Base-by-base conservation (phyloP, 64 coral and sea anemone species). In the Actinia equina region DNA sequence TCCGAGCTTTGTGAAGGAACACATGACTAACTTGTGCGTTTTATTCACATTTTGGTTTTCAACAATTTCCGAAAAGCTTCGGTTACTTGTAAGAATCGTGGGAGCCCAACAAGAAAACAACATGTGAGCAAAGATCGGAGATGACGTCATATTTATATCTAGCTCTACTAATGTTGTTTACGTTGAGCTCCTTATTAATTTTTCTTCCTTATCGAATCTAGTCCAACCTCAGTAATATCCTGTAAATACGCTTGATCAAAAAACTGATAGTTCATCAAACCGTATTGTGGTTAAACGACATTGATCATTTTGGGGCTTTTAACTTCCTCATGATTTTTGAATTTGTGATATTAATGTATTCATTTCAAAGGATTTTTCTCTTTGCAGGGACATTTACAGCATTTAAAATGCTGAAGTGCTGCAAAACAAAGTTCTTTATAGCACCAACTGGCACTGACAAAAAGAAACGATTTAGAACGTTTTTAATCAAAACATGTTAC, bases 131-230 rank as follows among this genome's bases (percentile, higher is more conserved):
- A 69, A n/a, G 22, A 37, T 37, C 41, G 26, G 25, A 74, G 23
- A 74, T 74, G n/a, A 74, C 69, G 69, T 74, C 69, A 74, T 74
- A 10, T 74, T 18, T 74, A 74, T 74, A 14, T 74, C 25, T 26
- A 74, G 6, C 25, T 15, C 63, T 69, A 0, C 1, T 37, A 37
- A 37, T 37, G 69, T 74, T 74, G 69, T 74, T 74, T 74, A 41
- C 69, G 37, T 37, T 65, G 11, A 27, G 14, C 7, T 37, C 41
- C 25, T 74, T 30, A 41, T 74, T 26, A 74, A 74, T 30, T 13
- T 30, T 13, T 74, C 69, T 74, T 74, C 26, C n/a, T 30, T 74
- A 25, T 74, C 13, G 3, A 25, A 2, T 13, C 7, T 11, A 57
- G 55, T 16, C 55, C 55, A 2, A 57, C 55, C 13, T 57, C 15